phyloP scores from a whole-genome alignment of 2,888 invertebrate genomes.

The Lithophane semibrunnea region DNA sequence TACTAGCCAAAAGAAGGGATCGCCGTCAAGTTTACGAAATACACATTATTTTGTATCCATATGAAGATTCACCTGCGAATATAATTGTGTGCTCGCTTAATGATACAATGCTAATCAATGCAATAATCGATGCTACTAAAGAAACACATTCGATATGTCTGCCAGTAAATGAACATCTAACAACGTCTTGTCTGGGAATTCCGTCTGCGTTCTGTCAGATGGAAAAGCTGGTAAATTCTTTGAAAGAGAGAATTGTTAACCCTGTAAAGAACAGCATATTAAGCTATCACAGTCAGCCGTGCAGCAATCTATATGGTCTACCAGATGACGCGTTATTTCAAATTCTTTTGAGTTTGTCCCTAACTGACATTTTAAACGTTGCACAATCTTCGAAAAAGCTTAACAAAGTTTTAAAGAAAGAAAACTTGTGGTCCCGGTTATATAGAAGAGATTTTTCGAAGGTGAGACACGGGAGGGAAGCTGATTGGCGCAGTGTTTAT shows the following conservation, averaged over 20 bases:
- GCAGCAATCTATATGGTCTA: conserved; percentile 70
- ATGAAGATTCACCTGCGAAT: conserved; percentile 66
- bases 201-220: conserved; percentile 65
- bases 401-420: conserved; percentile 66
- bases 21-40: conserved; percentile 62
- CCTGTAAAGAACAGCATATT: conserved; percentile 72
- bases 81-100: conserved; percentile 66
- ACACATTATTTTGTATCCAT: conserved; percentile 65
- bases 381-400: conserved; percentile 72
- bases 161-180: conserved; percentile 62
- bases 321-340: conserved; percentile 70
- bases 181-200: conserved; percentile 64
- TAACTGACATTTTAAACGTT: conserved; percentile 70
- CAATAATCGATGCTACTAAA: conserved; percentile 62
- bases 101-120: conserved; percentile 71
- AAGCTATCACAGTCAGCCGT: conserved; percentile 66
- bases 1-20: conserved; percentile 61
- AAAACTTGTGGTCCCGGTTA: conserved; percentile 72
- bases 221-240: conserved; percentile 56
- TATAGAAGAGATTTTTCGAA: conserved; percentile 73
- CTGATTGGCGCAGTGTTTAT: conserved; percentile 68
- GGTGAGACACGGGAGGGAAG: conserved; percentile 56
- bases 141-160: conserved; percentile 71
- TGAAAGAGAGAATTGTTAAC: conserved; percentile 70
- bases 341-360: conserved; percentile 68